A percentile compares a stretch with the other conserved stretches of the same genome.
Evolutionary conservation across 2,113 vertebrate genomes (phyloP).

Genomic region (Manacus vitellinus): DNA sequence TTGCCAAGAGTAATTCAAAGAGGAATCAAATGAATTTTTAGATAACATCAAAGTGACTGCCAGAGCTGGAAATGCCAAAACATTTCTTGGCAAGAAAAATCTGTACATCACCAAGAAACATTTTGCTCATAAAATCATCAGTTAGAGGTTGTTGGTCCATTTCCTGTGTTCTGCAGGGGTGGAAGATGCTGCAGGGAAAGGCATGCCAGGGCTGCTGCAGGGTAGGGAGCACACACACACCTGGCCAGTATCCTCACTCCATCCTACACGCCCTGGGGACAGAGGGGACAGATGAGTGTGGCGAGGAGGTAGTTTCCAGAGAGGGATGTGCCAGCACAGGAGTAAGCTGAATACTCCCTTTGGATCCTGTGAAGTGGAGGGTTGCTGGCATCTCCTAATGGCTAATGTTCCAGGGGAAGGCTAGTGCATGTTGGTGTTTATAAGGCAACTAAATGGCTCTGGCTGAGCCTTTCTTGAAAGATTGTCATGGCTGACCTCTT

Average conservation of each 20-base stretch:
- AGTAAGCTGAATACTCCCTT: background rate
- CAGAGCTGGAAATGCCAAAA: background rate
- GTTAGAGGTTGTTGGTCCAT: background rate
- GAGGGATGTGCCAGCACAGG: background rate
- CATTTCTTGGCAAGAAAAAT: background rate
- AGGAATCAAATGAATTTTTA: background rate
- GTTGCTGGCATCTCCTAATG: background rate
- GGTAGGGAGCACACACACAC: background rate
- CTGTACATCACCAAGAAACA: background rate
- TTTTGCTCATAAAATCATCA: background rate
- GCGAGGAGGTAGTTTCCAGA: background rate
- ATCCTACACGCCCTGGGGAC: accelerated
- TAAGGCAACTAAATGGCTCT: background rate
- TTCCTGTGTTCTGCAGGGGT: background rate
- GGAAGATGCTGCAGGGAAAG: background rate
- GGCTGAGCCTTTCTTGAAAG: background rate
- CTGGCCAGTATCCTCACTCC: accelerated
- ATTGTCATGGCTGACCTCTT: background rate
- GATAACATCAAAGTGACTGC: background rate
- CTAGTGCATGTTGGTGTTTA: background rate
- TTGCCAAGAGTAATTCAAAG: background rate
- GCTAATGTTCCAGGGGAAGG: background rate
- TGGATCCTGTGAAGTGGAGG: background rate
- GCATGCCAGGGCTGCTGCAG: accelerated
- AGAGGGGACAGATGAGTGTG: accelerated